These are phyloP conservation scores for Andricus grossulariae DNA, from an alignment of 1,140 invertebrate genomes.

Conservation along the genomic window DNA sequence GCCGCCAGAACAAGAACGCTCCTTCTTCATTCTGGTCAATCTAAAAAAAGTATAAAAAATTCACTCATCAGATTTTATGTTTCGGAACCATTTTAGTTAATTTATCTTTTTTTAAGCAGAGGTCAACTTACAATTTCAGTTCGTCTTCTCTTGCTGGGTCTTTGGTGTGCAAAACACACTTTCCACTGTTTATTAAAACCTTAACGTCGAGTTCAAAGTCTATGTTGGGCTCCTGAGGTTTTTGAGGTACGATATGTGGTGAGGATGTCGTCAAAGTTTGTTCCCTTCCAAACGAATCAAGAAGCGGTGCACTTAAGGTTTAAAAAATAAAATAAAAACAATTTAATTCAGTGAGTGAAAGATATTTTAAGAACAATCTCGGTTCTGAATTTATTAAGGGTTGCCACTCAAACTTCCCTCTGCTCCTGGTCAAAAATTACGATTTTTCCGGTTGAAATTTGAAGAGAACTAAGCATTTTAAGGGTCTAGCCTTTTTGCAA, in stretches of 20 bases:
- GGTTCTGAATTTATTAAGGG: not conserved
- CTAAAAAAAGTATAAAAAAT: conserved; percentile 53
- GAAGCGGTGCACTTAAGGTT: conserved; percentile 62
- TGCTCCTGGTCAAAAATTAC: too few relatives aligned
- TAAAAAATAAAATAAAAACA: conserved; percentile 40
- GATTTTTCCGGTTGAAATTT: too few relatives aligned
- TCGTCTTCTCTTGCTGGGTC: conserved; percentile 85
- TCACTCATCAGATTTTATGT: too few relatives aligned
- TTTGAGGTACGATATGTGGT: conserved; percentile 74
- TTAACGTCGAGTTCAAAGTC: conserved; percentile 98
- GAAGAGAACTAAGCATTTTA: too few relatives aligned
- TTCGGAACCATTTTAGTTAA: conserved; percentile 1
- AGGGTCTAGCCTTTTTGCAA: too few relatives aligned
- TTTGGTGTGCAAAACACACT: conserved; percentile 97
- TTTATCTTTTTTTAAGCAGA: conserved; percentile 3
- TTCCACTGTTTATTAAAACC: conserved; percentile 96
- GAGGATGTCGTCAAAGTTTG: conserved; percentile 69
- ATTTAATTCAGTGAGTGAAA: conserved; percentile 15
- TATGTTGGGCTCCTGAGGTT: conserved; percentile 92
- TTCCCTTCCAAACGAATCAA: conserved; percentile 68
- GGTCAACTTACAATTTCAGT: conserved; percentile 75
- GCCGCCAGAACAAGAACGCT: conserved; percentile 83
- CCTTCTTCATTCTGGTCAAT: conserved; percentile 81
- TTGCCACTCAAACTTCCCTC: too few relatives aligned
- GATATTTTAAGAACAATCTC: conserved; percentile 25